Base-by-base conservation (phyloP, 2,113 vertebrate species). In the Ptilonorhynchus violaceus region DNA sequence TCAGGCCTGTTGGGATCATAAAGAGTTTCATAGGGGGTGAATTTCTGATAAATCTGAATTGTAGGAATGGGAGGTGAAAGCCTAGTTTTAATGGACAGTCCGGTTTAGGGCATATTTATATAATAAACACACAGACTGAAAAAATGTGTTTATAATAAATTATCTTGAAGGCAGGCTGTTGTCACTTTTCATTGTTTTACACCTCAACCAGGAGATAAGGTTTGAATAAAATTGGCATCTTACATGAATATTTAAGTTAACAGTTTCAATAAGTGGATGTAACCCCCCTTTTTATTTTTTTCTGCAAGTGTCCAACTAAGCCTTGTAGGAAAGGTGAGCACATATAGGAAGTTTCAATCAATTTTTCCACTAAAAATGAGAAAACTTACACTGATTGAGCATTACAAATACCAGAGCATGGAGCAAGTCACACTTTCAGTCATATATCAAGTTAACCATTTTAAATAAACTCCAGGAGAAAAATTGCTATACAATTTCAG, bases 1-100 rank as follows among this genome's bases (percentile, higher is more conserved):
- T 96, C 93, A 92, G 72, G 87, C 85, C 91, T 94, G 96, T 97
- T 97, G 94, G 85, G 95, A 98, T 97, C 97, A 97, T 96, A 98
- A 97, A 97, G 95, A 80, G 37, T 95, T 97, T 98, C 92, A 91
- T 17, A 96, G 97, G 96, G 96, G 90, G 94, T 87, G 93, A 93
- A 95, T 89, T 96, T 95, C 96, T 98, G 97, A 97, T 92, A 97
- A 93, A 93, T 83, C 72, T 89, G 53, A 50, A 94, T 81, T 90
- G 52, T 39, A 95, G 70, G 84, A 96, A 91, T 62, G 41, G 89
- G 72, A 96, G 52, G 88, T 70, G 62, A 97, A 97, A 95, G 55
- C 56, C 90, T 87, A 82, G 46, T 93, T 95, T 96, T 85, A 96
- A 96, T 58, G 58, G 94, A 95, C 86, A 97, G 72, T 96, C 44